Conservation (phyloP, 2,797 vertebrate species). For the Pangasius krempfi region DNA sequence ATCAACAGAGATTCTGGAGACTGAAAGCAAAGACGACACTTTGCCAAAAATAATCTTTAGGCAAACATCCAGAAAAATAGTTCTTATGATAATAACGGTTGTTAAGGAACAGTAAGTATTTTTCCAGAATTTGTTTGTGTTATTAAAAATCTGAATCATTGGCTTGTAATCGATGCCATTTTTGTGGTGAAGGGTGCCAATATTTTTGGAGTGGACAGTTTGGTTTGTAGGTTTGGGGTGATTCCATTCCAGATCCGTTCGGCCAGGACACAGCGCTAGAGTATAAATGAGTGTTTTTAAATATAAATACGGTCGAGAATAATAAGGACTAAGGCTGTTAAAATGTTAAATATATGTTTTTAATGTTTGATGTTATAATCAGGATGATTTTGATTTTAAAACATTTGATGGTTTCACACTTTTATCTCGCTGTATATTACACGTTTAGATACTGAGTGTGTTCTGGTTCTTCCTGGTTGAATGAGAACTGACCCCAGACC, state of each 20-base stretch:
- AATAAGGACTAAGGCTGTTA: neutral
- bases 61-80: neutral
- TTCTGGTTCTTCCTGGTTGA: constrained; percentile 14
- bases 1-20: neutral
- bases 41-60: neutral
- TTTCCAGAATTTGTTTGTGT: neutral
- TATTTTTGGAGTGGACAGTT: neutral
- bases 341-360: neutral
- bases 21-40: neutral
- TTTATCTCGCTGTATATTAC: neutral
- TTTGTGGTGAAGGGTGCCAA: neutral
- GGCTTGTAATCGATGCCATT: neutral
- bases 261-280: neutral
- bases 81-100: neutral
- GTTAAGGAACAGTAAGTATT: neutral
- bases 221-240: constrained; percentile 4
- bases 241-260: neutral
- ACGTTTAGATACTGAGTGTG: neutral
- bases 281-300: too few species aligned
- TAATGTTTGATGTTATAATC: neutral
- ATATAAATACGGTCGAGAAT: neutral
- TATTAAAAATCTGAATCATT: neutral
- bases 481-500: constrained; percentile 26
- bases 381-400: neutral
- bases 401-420: neutral